Percentiles rank a stretch among this genome's conserved stretches.
phyloP scores from a whole-genome alignment of 2,113 vertebrate species.

The Zosterops borbonicus region DNA sequence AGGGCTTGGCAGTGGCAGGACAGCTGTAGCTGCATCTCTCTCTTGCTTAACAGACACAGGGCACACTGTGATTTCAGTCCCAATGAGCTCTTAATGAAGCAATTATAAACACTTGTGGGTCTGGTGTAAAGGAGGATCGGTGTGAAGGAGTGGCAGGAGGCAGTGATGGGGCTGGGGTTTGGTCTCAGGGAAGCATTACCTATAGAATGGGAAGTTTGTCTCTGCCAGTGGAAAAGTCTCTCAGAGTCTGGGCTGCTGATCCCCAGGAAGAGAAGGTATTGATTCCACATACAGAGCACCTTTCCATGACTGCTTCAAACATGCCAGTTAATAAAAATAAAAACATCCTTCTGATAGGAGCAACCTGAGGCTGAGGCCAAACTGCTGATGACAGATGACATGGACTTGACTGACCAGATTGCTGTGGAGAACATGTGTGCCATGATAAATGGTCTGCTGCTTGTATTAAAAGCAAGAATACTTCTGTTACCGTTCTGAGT shows the following conservation, averaged over 20 bases:
- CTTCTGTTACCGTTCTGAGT: conserved; percentile 77
- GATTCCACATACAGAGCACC: background rate
- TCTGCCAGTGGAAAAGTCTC: background rate
- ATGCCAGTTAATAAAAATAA: background rate
- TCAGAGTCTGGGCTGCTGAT: background rate
- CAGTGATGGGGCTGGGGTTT: background rate
- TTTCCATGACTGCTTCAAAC: background rate
- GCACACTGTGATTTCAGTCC: background rate
- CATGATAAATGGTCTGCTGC: background rate
- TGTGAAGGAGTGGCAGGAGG: background rate
- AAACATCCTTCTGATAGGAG: background rate
- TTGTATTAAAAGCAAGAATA: background rate
- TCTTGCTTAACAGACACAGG: background rate
- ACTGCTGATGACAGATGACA: background rate
- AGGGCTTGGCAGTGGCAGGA: background rate
- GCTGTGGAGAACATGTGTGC: background rate
- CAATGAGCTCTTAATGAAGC: background rate
- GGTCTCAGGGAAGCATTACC: background rate
- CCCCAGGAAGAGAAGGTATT: background rate
- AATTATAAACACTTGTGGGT: background rate
- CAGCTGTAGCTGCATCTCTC: background rate
- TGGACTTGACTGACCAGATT: background rate
- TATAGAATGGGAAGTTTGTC: accelerated
- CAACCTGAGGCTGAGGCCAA: background rate
- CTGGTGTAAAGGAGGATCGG: background rate